Conservation (phyloP, 2,113 vertebrate species). For the Morone saxatilis region DNA sequence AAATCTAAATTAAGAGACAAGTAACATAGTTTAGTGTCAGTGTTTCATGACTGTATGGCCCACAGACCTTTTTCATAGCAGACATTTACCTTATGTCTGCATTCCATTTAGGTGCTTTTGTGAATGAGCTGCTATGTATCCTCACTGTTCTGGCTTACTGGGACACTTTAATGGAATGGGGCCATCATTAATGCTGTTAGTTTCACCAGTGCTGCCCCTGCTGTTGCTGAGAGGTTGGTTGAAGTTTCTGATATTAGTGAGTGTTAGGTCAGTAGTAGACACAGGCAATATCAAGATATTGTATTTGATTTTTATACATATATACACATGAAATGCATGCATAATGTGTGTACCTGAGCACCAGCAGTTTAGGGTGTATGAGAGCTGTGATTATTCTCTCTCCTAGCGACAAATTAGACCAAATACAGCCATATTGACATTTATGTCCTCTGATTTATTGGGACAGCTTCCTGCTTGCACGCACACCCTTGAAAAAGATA, state of each 20-base stretch:
- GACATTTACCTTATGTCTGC: neutral
- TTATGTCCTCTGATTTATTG: neutral
- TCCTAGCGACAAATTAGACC: neutral
- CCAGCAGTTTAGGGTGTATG: neutral
- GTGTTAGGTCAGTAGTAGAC: too few relatives aligned
- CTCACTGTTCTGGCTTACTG: neutral
- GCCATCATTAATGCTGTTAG: neutral
- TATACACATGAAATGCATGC: neutral
- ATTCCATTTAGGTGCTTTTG: neutral
- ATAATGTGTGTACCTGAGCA: neutral
- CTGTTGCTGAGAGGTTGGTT: neutral
- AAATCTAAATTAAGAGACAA: neutral
- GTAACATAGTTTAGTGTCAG: neutral
- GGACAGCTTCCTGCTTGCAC: neutral
- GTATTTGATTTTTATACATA: too few relatives aligned
- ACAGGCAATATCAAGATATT: neutral
- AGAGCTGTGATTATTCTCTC: neutral
- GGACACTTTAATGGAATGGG: neutral
- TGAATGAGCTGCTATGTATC: neutral
- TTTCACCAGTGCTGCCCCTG: neutral
- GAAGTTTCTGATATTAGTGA: neutral
- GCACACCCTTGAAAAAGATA: neutral
- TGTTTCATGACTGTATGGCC: too few relatives aligned
- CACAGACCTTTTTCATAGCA: too few relatives aligned
- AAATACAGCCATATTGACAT: neutral